Base-by-base conservation (phyloP, 1,140 invertebrate species). In the Drosophila burlai region DNA sequence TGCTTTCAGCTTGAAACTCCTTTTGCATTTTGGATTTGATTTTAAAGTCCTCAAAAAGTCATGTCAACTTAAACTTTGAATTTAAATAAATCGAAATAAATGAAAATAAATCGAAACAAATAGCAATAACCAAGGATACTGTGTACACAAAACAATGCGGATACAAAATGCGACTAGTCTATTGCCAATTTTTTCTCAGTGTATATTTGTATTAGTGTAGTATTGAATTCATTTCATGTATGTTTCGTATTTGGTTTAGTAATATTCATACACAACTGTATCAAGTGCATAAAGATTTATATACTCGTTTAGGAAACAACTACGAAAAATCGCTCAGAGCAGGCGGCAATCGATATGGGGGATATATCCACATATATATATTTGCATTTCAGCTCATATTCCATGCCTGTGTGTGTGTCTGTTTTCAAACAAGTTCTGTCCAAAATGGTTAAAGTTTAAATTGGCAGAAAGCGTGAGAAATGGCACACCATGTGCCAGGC, bases 151-250 rank as follows among this genome's bases (percentile, higher is more conserved):
- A 74, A 74, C 61, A 72, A 72, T 76, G 55, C 47, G 47, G 31
- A 68, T 72, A 71, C 50, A 52, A 68, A 79, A 89, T 89, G 84
- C 78, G 84, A 85, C 85, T 92, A 92, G 74, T 92, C 91, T 92
- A 92, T 92, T 92, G 91, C 91, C 91, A 92, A 92, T 92, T 92
- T 92, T 92, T 92, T 92, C 91, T 92, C 91, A 84, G 79, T 89
- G 83, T 92, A 81, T 79, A 77, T 77, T 87, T 87, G 89, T 81
- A 91, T 91, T 91, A 91, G 86, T 92, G 91, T 91, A 59, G 83
- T 76, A 62, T 58, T 76, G 69, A 73, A 45, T 73, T 69, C 40
- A 42, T 38, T 73, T 61, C 55, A 61, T 72, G 50, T 76, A 78
- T 69, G 59, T 85, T 80, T 75, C 65, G 61, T 76, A 67, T 78